phyloP scores from a whole-genome alignment of 2,888 invertebrate genomes.

The Galeruca laticollis region DNA sequence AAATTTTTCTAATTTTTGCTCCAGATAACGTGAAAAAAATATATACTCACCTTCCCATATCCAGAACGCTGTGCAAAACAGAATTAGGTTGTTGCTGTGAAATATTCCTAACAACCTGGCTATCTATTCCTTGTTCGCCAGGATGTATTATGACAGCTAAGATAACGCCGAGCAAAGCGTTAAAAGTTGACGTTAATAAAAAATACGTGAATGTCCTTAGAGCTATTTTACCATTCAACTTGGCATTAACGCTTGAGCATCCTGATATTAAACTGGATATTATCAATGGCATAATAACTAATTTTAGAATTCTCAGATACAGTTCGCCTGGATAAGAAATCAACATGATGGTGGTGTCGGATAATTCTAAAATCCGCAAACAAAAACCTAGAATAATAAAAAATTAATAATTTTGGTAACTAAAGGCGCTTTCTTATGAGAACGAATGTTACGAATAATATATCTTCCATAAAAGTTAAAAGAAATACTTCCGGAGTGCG shows the following conservation, averaged over 20 bases:
- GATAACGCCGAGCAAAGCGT: constrained; percentile 80
- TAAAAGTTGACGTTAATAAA: constrained; percentile 82
- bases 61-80: constrained; percentile 87
- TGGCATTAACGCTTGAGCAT: constrained; percentile 86
- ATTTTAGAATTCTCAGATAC: constrained; percentile 88
- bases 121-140: constrained; percentile 77
- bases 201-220: constrained; percentile 85
- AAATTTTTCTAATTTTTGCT: no score
- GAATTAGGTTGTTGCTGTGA: constrained; percentile 69
- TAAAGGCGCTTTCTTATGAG: no score
- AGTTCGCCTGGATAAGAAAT: constrained; percentile 92
- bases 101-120: constrained; percentile 57
- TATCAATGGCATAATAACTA: constrained; percentile 89
- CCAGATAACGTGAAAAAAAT: no score
- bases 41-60: constrained; percentile 80
- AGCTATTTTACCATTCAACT: constrained; percentile 88
- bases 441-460: no score
- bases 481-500: no score
- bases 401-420: neutral
- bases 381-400: constrained; percentile 73
- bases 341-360: constrained; percentile 78
- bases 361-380: constrained; percentile 76
- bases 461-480: no score
- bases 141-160: constrained; percentile 83
- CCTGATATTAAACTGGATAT: constrained; percentile 88